Conservation (phyloP, 2,113 vertebrate species). For the Sisor rabdophorus region DNA sequence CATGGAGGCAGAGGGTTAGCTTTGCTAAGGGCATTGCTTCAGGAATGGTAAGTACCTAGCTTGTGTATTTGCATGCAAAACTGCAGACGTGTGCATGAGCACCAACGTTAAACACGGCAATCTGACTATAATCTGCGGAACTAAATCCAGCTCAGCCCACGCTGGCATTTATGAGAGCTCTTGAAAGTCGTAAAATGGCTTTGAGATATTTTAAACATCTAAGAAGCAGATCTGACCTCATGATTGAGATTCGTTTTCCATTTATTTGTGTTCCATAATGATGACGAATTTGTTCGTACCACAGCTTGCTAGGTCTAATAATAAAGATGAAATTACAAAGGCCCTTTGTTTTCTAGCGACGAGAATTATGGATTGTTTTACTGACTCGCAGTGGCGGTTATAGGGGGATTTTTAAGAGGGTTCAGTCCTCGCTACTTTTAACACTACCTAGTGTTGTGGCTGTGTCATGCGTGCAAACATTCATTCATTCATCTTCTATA, state of each 20-base stretch:
- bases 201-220: background rate
- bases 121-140: background rate
- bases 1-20: conserved; percentile 92
- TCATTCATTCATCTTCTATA: too few species aligned
- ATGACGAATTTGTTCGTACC: background rate
- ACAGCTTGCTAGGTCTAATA: background rate
- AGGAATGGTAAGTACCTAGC: conserved; percentile 90
- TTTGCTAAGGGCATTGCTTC: conserved; percentile 93
- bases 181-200: background rate
- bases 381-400: too few species aligned
- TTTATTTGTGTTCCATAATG: background rate
- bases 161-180: background rate
- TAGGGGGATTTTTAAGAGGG: too few species aligned
- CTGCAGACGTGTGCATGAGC: background rate
- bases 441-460: too few species aligned
- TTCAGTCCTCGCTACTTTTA: too few species aligned
- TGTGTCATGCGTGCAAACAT: too few species aligned
- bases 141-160: background rate
- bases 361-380: too few species aligned
- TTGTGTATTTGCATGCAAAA: conserved; percentile 87
- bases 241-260: background rate
- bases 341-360: too few species aligned
- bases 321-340: background rate
- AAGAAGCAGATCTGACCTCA: background rate
- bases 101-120: background rate